phyloP scores from a whole-genome alignment of 1,140 invertebrate genomes.

The Zeugodacus cucurbitae region DNA sequence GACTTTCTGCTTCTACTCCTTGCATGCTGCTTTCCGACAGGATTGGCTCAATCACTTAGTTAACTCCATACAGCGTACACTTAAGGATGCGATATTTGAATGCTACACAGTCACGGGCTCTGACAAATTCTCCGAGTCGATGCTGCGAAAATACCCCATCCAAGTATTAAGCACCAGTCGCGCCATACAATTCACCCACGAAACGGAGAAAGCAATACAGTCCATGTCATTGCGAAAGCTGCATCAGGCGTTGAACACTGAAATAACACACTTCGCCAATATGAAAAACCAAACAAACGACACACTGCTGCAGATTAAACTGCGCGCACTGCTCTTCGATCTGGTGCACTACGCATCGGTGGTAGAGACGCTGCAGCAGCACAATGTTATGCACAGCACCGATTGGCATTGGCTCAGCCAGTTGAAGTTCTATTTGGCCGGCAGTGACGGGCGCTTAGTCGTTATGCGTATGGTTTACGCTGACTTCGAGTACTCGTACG shows the following conservation, averaged over 20 bases:
- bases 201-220: conserved; percentile 83
- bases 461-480: conserved; percentile 85
- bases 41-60: conserved; percentile 87
- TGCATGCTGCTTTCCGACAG: conserved; percentile 43
- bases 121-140: conserved; percentile 69
- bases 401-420: conserved; percentile 98
- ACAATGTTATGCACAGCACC: conserved; percentile 71
- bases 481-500: conserved; percentile 95
- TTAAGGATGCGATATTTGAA: conserved; percentile 75
- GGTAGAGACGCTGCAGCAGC: conserved; percentile 79
- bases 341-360: conserved; percentile 91
- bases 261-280: conserved; percentile 57
- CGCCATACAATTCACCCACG: conserved; percentile 82
- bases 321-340: conserved; percentile 87
- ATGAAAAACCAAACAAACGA: conserved; percentile 54
- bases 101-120: conserved; percentile 70
- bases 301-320: conserved; percentile 68
- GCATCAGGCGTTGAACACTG: conserved; percentile 64
- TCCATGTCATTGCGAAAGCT: conserved; percentile 71
- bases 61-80: conserved; percentile 83
- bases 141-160: conserved; percentile 83
- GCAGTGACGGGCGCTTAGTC: conserved; percentile 73
- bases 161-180: conserved; percentile 83
- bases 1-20: not conserved
- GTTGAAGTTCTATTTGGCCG: conserved; percentile 75